These are phyloP conservation scores for Siphamia tubifer DNA, from an alignment of 2,113 vertebrate genomes.

Conservation along the genomic window DNA sequence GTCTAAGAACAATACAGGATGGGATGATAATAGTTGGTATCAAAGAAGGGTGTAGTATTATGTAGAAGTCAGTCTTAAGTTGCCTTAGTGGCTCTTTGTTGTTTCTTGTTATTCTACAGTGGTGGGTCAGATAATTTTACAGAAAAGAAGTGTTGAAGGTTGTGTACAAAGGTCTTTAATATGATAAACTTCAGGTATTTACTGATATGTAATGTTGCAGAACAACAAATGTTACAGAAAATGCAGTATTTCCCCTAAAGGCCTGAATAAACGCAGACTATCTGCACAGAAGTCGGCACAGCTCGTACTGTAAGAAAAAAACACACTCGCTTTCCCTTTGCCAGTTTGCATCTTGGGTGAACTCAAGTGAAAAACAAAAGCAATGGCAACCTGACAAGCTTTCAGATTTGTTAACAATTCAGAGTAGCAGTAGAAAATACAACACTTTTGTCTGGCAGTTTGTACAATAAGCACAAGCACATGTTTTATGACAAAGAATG, in stretches of 20 bases:
- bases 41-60: not conserved
- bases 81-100: not conserved
- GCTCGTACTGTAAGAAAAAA: no score
- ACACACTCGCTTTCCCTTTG: not conserved
- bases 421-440: not conserved
- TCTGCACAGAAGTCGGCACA: not conserved
- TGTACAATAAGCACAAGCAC: not conserved
- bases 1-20: not conserved
- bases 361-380: slow-evolving; percentile 6
- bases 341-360: slow-evolving; percentile 2
- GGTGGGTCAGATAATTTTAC: not conserved
- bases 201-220: not conserved
- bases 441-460: not conserved
- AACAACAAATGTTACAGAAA: not conserved
- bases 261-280: not conserved
- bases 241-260: not conserved
- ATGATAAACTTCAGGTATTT: not conserved
- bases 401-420: slow-evolving; percentile 32
- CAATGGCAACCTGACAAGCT: not conserved
- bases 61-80: not conserved
- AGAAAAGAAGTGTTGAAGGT: not conserved
- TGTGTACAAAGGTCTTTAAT: not conserved
- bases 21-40: not conserved
- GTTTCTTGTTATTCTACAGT: not conserved
- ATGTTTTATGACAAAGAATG: not conserved